phyloP scores from a whole-genome alignment of 2,888 invertebrate species.

The Platycheirus albimanus region DNA sequence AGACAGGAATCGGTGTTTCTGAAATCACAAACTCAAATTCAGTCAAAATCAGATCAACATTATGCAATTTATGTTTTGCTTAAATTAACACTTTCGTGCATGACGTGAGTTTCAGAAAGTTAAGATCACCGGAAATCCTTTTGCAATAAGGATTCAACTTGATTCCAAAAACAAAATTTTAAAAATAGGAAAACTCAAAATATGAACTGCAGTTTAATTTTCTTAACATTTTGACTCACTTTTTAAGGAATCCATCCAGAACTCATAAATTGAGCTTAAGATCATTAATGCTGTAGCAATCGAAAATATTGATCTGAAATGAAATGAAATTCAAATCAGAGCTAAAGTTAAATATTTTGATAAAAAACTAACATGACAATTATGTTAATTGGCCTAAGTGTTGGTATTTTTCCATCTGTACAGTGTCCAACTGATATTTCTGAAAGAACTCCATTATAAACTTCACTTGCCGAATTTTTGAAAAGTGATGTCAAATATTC shows the following conservation, averaged over 20 bases:
- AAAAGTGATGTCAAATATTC: constrained; percentile 35
- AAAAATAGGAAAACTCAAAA: too few species aligned
- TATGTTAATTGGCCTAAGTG: neutral
- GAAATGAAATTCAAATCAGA: neutral
- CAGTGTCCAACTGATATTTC: constrained; percentile 6
- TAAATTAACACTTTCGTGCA: too few species aligned
- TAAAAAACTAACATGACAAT: neutral
- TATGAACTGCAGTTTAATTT: too few species aligned
- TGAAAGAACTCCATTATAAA: constrained; percentile 21
- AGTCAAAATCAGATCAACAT: neutral
- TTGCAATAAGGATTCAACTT: too few species aligned
- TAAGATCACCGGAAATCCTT: too few species aligned
- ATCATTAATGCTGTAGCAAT: neutral
- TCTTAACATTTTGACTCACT: too few species aligned
- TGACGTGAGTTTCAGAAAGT: too few species aligned
- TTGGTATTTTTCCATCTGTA: constrained; percentile 5
- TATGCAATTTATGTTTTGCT: neutral
- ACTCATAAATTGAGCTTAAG: constrained; percentile 10
- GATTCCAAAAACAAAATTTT: too few species aligned
- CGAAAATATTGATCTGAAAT: constrained; percentile 12
- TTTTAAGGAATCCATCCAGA: neutral
- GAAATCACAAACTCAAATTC: neutral
- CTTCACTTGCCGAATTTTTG: constrained; percentile 22
- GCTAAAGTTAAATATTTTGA: neutral
- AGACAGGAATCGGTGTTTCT: constrained; percentile 27